Evolutionary conservation across 2,888 invertebrate species (phyloP).

Genomic region (Melieria picta): DNA sequence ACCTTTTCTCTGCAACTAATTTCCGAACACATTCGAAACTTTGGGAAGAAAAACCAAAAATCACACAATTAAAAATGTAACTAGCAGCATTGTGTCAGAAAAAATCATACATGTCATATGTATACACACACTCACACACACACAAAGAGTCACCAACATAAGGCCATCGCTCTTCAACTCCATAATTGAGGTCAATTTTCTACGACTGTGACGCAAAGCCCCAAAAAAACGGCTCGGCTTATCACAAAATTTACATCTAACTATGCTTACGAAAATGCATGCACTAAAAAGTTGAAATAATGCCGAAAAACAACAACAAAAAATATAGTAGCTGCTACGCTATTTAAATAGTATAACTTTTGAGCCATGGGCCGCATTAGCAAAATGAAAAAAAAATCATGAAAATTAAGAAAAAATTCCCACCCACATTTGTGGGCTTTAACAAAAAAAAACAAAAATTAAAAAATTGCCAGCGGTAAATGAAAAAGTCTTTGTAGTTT

Average conservation of each 20-base stretch:
- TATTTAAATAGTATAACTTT: no score
- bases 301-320: no score
- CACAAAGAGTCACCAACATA: not conserved
- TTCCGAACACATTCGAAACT: no score
- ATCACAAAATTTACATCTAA: conserved; percentile 31
- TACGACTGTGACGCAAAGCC: not conserved
- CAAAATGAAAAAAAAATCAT: conserved; percentile 21
- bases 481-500: not conserved
- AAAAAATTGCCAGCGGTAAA: conserved; percentile 14
- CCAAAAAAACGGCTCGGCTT: conserved; percentile 15
- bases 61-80: no score
- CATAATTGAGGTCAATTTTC: conserved; percentile 32
- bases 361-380: not conserved
- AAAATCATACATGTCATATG: not conserved
- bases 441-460: not conserved
- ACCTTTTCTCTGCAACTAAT: no score
- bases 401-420: conserved; percentile 25
- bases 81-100: no score
- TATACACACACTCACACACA: not conserved
- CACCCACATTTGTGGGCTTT: conserved; percentile 32
- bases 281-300: not conserved
- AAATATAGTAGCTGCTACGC: no score
- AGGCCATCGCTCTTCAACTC: no score
- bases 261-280: conserved; percentile 3
- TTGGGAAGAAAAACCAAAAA: no score